Evolutionary conservation across 2,888 invertebrate species (phyloP).

Genomic region (Eugnorisma glareosa): DNA sequence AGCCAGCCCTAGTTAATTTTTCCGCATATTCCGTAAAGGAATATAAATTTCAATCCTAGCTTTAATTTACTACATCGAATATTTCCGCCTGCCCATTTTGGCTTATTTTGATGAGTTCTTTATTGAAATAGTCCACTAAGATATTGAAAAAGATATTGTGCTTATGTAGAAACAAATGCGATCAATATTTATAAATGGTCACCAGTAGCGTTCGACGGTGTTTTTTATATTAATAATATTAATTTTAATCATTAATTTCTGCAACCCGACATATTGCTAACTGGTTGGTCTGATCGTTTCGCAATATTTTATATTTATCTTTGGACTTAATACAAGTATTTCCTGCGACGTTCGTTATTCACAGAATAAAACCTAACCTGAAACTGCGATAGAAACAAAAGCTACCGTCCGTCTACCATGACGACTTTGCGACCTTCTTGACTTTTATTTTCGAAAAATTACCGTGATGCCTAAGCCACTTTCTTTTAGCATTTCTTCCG

Average conservation of each 20-base stretch:
- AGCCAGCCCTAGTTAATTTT: too few relatives aligned
- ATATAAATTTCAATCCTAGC: constrained; percentile 13
- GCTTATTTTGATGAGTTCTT: constrained; percentile 9
- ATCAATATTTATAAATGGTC: constrained; percentile 41
- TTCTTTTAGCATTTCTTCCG: constrained; percentile 16
- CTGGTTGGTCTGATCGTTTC: constrained; percentile 25
- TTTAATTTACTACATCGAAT: constrained; percentile 20
- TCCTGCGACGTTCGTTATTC: neutral
- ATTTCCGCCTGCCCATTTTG: constrained; percentile 33
- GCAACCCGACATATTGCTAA: constrained; percentile 36
- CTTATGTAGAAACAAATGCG: neutral
- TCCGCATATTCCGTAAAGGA: constrained; percentile 1
- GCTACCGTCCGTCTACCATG: too few relatives aligned
- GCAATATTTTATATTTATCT: constrained; percentile 40
- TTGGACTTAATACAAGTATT: neutral
- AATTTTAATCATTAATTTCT: constrained; percentile 32
- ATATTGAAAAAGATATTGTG: constrained; percentile 17
- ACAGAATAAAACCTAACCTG: neutral
- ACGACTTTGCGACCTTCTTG: neutral
- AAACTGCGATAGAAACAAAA: neutral
- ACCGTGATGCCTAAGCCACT: neutral
- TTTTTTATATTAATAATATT: constrained; percentile 19
- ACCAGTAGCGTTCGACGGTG: constrained; percentile 31
- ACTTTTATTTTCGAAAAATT: neutral
- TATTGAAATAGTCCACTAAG: constrained; percentile 36